These are phyloP conservation scores for Odontamblyopus rebecca DNA, from an alignment of 2,797 vertebrate species.

Conservation along the genomic window DNA sequence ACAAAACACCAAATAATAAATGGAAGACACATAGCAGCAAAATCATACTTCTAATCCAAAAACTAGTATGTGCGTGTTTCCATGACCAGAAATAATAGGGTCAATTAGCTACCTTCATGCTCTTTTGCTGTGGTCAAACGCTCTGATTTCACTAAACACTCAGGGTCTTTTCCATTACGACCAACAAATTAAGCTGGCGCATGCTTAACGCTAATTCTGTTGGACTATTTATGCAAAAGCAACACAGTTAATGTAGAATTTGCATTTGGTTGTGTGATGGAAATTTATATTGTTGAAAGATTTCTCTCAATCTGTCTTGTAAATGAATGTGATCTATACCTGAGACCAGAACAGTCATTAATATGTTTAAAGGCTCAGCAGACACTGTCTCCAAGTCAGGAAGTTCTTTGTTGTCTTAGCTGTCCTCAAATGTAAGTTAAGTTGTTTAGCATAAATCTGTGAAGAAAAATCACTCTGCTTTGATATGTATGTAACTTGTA, in stretches of 20 bases:
- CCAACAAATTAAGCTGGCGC: constrained; percentile 50
- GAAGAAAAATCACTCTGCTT: too few species aligned
- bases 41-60: constrained; percentile 23
- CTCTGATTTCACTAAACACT: constrained; percentile 32
- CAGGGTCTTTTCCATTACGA: constrained; percentile 25
- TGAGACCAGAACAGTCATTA: too few species aligned
- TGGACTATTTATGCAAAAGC: constrained; percentile 68
- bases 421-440: too few species aligned
- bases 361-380: too few species aligned
- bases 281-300: too few species aligned
- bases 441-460: too few species aligned
- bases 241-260: constrained; percentile 73
- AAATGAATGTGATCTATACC: too few species aligned
- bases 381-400: too few species aligned
- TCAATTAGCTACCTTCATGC: constrained; percentile 43
- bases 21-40: constrained; percentile 29
- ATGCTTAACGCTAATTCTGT: constrained; percentile 55
- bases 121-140: constrained; percentile 43
- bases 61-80: constrained; percentile 17
- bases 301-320: too few species aligned
- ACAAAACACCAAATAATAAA: constrained; percentile 24
- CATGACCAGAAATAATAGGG: constrained; percentile 40
- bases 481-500: too few species aligned
- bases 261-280: constrained; percentile 62
- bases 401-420: too few species aligned